Evolutionary conservation across 2,113 vertebrate species (phyloP).

Genomic region (Pitta sordida): DNA sequence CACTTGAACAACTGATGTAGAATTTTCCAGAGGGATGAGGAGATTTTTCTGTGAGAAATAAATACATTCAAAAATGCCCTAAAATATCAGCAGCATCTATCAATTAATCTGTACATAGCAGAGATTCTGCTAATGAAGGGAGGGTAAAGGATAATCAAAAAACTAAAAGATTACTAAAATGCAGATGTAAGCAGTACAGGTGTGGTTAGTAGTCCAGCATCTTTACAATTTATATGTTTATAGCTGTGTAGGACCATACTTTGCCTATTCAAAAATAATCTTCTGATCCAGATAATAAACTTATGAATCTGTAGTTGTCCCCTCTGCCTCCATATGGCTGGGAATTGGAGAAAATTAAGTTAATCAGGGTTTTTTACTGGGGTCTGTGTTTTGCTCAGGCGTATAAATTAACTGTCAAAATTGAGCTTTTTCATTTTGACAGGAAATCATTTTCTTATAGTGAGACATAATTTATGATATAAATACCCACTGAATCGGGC

Average conservation of each 20-base stretch:
- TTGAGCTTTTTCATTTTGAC: not conserved
- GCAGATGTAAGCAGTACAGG: not conserved
- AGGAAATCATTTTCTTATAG: not conserved
- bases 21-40: not conserved
- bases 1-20: not conserved
- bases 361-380: not conserved
- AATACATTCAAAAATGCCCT: not conserved
- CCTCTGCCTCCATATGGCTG: not conserved
- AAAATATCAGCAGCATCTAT: not conserved
- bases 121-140: not conserved
- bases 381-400: not conserved
- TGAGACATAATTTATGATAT: not conserved
- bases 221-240: not conserved
- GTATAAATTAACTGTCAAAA: not conserved
- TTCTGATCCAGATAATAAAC: not conserved
- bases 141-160: no score
- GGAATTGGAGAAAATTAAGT: slow-evolving; percentile 7
- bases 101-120: not conserved
- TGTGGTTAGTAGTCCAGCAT: not conserved
- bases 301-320: not conserved
- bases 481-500: slow-evolving; percentile 14
- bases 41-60: not conserved
- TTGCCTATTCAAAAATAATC: not conserved
- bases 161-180: not conserved
- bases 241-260: not conserved